Evolutionary conservation across 2,113 vertebrate species (phyloP), one percentile per base, ranked within the genome.

Genomic region (Platysteira castanea): DNA sequence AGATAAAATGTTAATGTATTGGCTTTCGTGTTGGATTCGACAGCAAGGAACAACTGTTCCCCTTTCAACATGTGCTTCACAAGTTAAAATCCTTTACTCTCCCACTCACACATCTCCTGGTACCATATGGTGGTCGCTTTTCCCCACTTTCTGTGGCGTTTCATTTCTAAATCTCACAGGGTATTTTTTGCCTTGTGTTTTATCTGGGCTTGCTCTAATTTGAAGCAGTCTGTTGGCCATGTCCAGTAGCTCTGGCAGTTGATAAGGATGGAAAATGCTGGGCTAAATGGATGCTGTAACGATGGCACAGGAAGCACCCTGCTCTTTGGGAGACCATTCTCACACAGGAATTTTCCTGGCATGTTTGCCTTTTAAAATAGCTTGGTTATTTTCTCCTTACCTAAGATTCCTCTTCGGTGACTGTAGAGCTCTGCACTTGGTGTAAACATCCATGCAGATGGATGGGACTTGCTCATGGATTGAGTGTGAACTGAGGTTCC

Each of bases 31-130:
- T 86, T 61, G 50, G 93, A 89, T 97, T 92, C 86, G 73, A 65
- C 92, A 96, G 94, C 92, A 96, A 92, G 92, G 89, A 95, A 90
- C 91, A 95, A 94, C 97, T 93, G 93, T 93, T 96, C 91, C 89
- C 85, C 88, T 95, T 96, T 94, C 94, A 93, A 91, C 93, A 78
- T 93, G 89, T 92, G 91, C 89, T 95, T 93, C 92, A 91, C 94
- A 90, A 95, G 90, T 95, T 86, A 95, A 95, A 95, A 93, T 87
- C 90, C 86, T 95, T 89, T 89, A 64, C 94, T 96, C 78, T 86
- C 94, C 90, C 94, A 75, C 79, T 93, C 91, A 74, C 94, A 95
- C 77, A 89, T 95, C 96, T 86, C 91, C 76, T 7, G 4, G 69
- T 92, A 80, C 91, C 92, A 92, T 89, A 92, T 94, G 87, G 94